A percentile compares a stretch with the other conserved stretches of the same genome.
phyloP scores from a whole-genome alignment of 1,140 invertebrate genomes.

The Drosophila punjabiensis region DNA sequence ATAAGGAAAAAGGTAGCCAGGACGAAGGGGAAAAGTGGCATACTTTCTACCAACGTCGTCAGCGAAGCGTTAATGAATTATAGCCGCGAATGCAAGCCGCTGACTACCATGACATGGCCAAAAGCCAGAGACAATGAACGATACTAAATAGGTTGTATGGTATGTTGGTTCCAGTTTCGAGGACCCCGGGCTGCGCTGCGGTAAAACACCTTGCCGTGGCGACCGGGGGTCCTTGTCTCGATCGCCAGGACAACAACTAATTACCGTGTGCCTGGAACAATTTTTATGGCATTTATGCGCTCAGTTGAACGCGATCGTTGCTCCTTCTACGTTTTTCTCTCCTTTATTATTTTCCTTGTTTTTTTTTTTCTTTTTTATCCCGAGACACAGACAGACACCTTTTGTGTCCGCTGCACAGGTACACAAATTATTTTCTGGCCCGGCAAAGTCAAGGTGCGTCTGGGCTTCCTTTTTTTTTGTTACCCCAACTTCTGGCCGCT shows the following conservation, averaged over 20 bases:
- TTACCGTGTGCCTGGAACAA: slow-evolving; percentile 79
- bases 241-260: slow-evolving; percentile 79
- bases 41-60: slow-evolving; percentile 68
- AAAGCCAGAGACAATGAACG: slow-evolving; percentile 28
- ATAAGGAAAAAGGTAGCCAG: slow-evolving; percentile 30
- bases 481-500: slow-evolving; percentile 7
- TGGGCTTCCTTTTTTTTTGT: slow-evolving; percentile 1
- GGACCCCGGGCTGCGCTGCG: slow-evolving; percentile 51
- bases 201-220: slow-evolving; percentile 67
- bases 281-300: slow-evolving; percentile 83
- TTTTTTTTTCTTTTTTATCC: slow-evolving; percentile 2
- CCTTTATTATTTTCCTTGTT: slow-evolving; percentile 1
- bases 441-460: slow-evolving; percentile 55
- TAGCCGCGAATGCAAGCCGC: slow-evolving; percentile 66
- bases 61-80: slow-evolving; percentile 82
- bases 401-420: slow-evolving; percentile 50
- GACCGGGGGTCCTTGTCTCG: slow-evolving; percentile 36
- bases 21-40: slow-evolving; percentile 59
- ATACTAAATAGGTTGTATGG: neutral
- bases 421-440: slow-evolving; percentile 82
- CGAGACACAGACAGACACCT: slow-evolving; percentile 46
- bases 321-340: slow-evolving; percentile 21
- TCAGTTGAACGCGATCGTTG: slow-evolving; percentile 74
- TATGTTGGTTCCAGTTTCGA: slow-evolving; percentile 5
- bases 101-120: slow-evolving; percentile 46